Conservation (phyloP, 1,140 invertebrate species). For the Stegodyphus mimosarum region DNA sequence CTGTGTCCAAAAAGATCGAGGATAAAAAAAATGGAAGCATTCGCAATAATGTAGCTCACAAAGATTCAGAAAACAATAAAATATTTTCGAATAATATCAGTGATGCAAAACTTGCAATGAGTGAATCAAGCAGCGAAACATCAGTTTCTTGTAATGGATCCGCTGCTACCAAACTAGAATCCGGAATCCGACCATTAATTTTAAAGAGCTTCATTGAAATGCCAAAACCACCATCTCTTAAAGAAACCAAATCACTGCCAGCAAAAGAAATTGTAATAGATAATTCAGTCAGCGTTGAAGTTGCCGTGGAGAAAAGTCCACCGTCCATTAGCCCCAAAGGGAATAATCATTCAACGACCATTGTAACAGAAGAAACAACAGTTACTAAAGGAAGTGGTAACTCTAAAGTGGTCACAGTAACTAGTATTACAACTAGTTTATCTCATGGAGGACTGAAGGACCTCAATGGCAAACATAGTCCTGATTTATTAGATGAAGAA, state of each 20-base stretch:
- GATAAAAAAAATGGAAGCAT: background rate
- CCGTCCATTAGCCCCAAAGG: background rate
- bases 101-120: slow-evolving; percentile 15
- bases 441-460: slow-evolving; percentile 18
- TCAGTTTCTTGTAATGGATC: slow-evolving; percentile 14
- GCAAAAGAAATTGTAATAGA: slow-evolving; percentile 39
- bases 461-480: background rate
- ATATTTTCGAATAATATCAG: background rate
- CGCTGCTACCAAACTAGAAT: background rate
- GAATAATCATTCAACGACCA: slow-evolving; percentile 42
- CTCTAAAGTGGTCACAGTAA: slow-evolving; percentile 47
- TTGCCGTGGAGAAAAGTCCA: slow-evolving; percentile 32
- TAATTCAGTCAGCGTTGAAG: slow-evolving; percentile 42
- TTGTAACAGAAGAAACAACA: slow-evolving; percentile 49
- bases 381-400: slow-evolving; percentile 44
- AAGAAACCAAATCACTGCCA: background rate
- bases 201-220: slow-evolving; percentile 21
- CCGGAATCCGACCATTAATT: slow-evolving; percentile 3
- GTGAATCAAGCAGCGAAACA: slow-evolving; percentile 35
- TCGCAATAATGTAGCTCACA: background rate
- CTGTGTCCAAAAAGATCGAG: background rate
- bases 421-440: slow-evolving; percentile 47
- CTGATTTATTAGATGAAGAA: background rate
- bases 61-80: background rate
- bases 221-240: background rate